A percentile compares a stretch with the other conserved stretches of the same genome.
These are phyloP conservation scores for Lobophora halterata DNA, from an alignment of 2,888 invertebrate genomes.

Conservation along the genomic window DNA sequence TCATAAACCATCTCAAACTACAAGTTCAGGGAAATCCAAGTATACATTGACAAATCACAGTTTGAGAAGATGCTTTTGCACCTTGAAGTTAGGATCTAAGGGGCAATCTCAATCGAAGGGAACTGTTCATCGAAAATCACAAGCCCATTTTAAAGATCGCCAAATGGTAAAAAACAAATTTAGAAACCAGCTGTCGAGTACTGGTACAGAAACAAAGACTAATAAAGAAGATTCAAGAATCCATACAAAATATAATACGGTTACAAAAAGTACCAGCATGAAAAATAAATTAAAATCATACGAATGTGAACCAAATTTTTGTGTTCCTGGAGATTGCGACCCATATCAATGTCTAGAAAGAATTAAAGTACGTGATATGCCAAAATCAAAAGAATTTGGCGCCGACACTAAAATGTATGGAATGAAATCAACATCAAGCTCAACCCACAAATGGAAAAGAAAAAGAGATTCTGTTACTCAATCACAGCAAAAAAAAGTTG, in stretches of 20 bases:
- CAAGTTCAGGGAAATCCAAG: constrained; percentile 30
- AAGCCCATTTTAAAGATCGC: neutral
- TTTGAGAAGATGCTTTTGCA: constrained; percentile 45
- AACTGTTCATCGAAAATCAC: constrained; percentile 13
- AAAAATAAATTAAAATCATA: constrained; percentile 25
- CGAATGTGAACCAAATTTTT: constrained; percentile 42
- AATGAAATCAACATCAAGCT: constrained; percentile 23
- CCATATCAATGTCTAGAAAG: constrained; percentile 36
- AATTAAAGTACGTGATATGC: constrained; percentile 19
- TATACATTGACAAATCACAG: constrained; percentile 29
- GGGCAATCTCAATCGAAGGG: constrained; percentile 18
- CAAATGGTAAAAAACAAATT: constrained; percentile 7
- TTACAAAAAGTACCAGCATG: constrained; percentile 11
- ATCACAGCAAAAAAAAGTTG: constrained; percentile 3
- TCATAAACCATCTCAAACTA: constrained; percentile 34
- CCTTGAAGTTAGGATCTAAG: constrained; percentile 34
- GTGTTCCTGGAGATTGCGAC: constrained; percentile 39
- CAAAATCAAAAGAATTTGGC: constrained; percentile 22
- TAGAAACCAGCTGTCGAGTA: constrained; percentile 5
- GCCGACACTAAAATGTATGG: constrained; percentile 18
- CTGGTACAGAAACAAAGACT: constrained; percentile 12
- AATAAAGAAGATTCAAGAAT: constrained; percentile 23
- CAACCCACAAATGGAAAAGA: constrained; percentile 4
- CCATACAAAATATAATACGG: constrained; percentile 3
- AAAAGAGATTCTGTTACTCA: constrained; percentile 4